Evolutionary conservation across 2,888 invertebrate genomes (phyloP).

Genomic region (Drosophila kuntzei): DNA sequence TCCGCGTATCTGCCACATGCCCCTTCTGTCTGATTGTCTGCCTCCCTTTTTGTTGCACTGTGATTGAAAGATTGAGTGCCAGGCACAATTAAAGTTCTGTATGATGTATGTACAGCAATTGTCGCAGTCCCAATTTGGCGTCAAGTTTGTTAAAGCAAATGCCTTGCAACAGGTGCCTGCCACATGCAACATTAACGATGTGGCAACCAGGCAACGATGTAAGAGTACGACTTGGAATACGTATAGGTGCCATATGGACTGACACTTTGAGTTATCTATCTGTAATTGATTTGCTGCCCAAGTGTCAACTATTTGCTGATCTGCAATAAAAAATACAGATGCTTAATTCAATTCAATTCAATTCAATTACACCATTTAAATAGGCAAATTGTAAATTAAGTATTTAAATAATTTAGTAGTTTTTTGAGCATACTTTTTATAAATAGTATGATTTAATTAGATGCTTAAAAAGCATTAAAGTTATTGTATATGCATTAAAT

Average conservation of each 20-base stretch:
- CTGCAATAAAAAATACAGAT: background rate
- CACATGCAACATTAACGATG: conserved; percentile 1
- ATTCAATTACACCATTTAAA: background rate
- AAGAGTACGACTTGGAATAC: background rate
- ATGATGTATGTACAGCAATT: conserved; percentile 76
- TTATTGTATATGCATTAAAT: too few relatives aligned
- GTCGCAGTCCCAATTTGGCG: conserved; percentile 75
- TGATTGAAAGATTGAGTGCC: conserved; percentile 84
- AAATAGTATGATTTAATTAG: too few relatives aligned
- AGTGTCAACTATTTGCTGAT: conserved; percentile 22
- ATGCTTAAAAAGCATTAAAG: too few relatives aligned
- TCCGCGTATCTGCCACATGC: conserved; percentile 43
- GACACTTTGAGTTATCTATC: conserved; percentile 57
- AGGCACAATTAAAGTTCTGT: conserved; percentile 78
- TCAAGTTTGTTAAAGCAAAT: conserved; percentile 50
- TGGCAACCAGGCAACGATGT: too few relatives aligned
- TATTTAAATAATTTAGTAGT: too few relatives aligned
- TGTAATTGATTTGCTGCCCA: conserved; percentile 47
- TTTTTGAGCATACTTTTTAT: too few relatives aligned
- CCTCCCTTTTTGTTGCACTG: conserved; percentile 14
- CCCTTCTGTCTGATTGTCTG: background rate
- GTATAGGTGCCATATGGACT: conserved; percentile 54
- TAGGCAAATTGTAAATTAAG: background rate
- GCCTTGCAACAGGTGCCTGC: conserved; percentile 52
- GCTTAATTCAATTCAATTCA: background rate